Conservation (phyloP, 2,888 invertebrate genomes). For the Mamestra brassicae region DNA sequence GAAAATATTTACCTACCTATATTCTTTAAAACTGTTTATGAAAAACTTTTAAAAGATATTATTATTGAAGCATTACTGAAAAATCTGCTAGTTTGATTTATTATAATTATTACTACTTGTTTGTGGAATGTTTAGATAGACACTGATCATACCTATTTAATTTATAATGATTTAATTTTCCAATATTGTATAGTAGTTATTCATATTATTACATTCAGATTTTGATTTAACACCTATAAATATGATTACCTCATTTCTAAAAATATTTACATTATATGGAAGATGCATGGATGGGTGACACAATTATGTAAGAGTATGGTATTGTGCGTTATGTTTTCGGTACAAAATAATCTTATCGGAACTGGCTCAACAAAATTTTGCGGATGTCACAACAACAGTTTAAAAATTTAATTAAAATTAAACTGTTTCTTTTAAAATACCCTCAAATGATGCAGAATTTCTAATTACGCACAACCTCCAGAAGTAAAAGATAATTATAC, state of each 20-base stretch:
- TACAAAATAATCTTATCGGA: constrained; percentile 74
- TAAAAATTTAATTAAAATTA: constrained; percentile 50
- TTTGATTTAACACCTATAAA: constrained; percentile 69
- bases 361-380: constrained; percentile 68
- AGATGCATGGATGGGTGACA: constrained; percentile 68
- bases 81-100: constrained; percentile 16
- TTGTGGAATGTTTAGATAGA: constrained; percentile 66
- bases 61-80: constrained; percentile 14
- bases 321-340: constrained; percentile 76
- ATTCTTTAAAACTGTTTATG: constrained; percentile 6
- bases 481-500: constrained; percentile 81
- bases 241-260: constrained; percentile 72
- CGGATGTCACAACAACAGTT: constrained; percentile 45
- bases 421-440: constrained; percentile 46
- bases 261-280: constrained; percentile 75
- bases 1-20: neutral
- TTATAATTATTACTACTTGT: constrained; percentile 29
- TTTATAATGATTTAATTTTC: constrained; percentile 55
- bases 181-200: constrained; percentile 62
- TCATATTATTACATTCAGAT: constrained; percentile 65
- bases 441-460: constrained; percentile 60
- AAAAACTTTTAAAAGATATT: constrained; percentile 6
- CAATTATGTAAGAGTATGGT: constrained; percentile 62
- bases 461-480: constrained; percentile 85
- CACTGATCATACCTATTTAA: constrained; percentile 60